Conservation (phyloP, 2,888 invertebrate species). For the Pollenia griseotomentosa region DNA sequence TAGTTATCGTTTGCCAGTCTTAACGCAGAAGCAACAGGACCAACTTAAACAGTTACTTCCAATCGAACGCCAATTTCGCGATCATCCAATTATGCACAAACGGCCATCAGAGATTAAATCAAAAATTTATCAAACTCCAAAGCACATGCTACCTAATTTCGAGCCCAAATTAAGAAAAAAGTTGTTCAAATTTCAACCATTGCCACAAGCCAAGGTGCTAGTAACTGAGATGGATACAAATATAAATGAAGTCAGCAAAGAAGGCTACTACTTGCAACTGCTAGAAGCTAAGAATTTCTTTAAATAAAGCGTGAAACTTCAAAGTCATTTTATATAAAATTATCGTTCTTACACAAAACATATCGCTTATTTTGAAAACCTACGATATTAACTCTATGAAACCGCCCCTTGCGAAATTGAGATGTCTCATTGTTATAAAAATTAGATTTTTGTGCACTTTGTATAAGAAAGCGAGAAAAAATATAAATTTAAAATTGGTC, state of each 20-base stretch:
- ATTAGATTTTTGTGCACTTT: no score
- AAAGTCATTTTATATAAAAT: neutral
- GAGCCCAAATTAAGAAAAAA: conserved; percentile 78
- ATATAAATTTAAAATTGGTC: neutral
- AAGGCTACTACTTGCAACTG: conserved; percentile 53
- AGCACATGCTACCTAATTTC: conserved; percentile 76
- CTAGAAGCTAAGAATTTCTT: conserved; percentile 52
- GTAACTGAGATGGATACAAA: conserved; percentile 78
- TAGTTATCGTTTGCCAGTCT: conserved; percentile 72
- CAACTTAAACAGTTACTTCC: conserved; percentile 75
- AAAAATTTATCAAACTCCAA: conserved; percentile 76
- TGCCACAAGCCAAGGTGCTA: conserved; percentile 79
- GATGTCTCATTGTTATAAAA: no score
- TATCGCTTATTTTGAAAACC: no score
- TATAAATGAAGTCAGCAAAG: neutral
- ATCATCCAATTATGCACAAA: conserved; percentile 75
- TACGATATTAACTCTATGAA: no score
- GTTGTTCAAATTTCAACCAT: conserved; percentile 80
- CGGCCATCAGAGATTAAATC: conserved; percentile 70
- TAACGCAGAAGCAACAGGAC: conserved; percentile 77
- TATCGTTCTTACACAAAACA: no score
- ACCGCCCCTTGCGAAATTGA: no score
- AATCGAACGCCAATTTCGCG: conserved; percentile 76
- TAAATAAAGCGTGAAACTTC: conserved; percentile 26
- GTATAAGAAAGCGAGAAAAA: no score